A percentile compares a stretch with the other conserved stretches of the same genome.
These are phyloP conservation scores for Bursaphelenchus mucronatus DNA, from an alignment of 1,140 invertebrate species.

Conservation along the genomic window DNA sequence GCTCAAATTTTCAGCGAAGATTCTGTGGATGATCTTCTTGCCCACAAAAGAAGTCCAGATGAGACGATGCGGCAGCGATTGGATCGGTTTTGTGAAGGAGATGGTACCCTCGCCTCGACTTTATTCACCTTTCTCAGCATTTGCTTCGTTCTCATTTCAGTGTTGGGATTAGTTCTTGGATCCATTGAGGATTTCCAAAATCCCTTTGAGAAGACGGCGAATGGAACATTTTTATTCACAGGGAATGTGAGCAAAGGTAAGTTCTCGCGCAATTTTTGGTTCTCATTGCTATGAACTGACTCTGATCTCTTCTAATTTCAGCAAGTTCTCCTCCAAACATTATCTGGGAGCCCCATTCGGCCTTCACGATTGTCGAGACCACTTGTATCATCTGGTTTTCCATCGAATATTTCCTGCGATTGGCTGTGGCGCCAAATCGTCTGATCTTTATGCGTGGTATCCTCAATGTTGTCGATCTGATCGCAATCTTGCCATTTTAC, in stretches of 20 bases:
- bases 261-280: background rate
- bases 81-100: conserved; percentile 45
- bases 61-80: conserved; percentile 28
- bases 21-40: conserved; percentile 36
- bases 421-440: conserved; percentile 48
- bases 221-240: conserved; percentile 11
- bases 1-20: conserved; percentile 26
- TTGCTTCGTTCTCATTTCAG: conserved; percentile 50
- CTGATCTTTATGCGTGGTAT: conserved; percentile 52
- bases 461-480: conserved; percentile 61
- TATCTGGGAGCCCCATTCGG: conserved; percentile 46
- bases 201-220: conserved; percentile 20
- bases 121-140: conserved; percentile 45
- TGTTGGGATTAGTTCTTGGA: conserved; percentile 51
- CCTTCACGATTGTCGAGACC: conserved; percentile 53
- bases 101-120: conserved; percentile 36
- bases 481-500: conserved; percentile 61
- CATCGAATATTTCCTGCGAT: conserved; percentile 58
- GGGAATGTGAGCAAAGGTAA: conserved; percentile 17
- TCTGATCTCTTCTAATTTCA: conserved; percentile 20
- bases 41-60: conserved; percentile 26
- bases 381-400: conserved; percentile 62
- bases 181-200: conserved; percentile 53
- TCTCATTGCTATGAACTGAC: background rate
- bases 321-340: background rate